Conservation (phyloP, 2,113 vertebrate species). For the Phocoena sinus region DNA sequence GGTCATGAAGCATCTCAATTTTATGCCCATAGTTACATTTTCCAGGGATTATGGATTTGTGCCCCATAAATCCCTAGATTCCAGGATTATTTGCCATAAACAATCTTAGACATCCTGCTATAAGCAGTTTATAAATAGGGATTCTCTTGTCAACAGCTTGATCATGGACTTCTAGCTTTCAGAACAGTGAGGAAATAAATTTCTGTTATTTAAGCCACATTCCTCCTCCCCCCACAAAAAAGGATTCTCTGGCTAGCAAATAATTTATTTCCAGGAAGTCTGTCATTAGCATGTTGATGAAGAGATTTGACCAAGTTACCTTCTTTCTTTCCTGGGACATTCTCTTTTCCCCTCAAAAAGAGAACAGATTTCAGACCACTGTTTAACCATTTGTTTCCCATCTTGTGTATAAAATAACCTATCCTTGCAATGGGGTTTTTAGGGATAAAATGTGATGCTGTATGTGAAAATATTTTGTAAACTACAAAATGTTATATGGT, state of each 20-base stretch:
- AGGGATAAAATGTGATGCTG: not conserved
- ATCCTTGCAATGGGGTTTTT: not conserved
- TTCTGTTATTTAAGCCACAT: not conserved
- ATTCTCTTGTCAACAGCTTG: not conserved
- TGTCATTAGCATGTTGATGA: not conserved
- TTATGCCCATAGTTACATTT: not conserved
- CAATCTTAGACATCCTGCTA: not conserved
- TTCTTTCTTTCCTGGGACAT: not conserved
- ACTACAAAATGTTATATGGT: not conserved
- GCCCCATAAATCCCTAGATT: not conserved
- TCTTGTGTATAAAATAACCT: not conserved
- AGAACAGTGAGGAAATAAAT: not conserved
- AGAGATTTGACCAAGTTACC: not conserved
- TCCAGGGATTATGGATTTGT: not conserved
- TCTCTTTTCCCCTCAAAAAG: not conserved
- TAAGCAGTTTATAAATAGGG: not conserved
- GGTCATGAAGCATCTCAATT: not conserved
- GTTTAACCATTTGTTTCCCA: not conserved
- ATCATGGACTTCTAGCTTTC: not conserved
- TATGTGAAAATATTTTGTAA: not conserved
- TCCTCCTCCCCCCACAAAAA: not conserved
- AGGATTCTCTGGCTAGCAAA: not conserved
- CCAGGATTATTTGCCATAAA: not conserved
- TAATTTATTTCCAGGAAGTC: not conserved
- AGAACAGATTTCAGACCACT: not conserved